A percentile compares a stretch with the other conserved stretches of the same genome.
phyloP scores from a whole-genome alignment of 2,888 invertebrate species.

The Drosophila emarginata region DNA sequence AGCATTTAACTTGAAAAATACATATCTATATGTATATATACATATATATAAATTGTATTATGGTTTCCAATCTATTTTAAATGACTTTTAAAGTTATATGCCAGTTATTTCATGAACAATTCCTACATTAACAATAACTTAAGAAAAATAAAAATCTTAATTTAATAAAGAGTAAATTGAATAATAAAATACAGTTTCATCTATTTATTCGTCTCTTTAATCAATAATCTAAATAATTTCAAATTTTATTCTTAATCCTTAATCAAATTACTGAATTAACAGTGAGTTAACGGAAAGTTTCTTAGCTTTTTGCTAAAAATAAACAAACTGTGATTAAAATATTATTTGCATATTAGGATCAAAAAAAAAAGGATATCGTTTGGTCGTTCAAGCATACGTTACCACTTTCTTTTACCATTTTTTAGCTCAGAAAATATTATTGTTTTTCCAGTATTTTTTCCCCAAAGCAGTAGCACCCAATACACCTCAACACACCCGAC shows the following conservation, averaged over 20 bases:
- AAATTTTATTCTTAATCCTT: too few species aligned
- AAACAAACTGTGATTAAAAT: too few species aligned
- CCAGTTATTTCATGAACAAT: neutral
- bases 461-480: conserved; percentile 23
- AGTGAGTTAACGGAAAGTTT: neutral
- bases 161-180: too few species aligned
- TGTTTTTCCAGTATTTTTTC: conserved; percentile 41
- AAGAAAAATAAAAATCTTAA: too few species aligned
- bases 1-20: neutral
- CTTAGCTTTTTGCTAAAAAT: too few species aligned
- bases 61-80: neutral
- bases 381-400: neutral
- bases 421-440: conserved; percentile 56
- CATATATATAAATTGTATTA: neutral
- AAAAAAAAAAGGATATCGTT: neutral
- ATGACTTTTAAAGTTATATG: neutral
- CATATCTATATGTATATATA: too few species aligned
- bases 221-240: too few species aligned
- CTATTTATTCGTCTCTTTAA: too few species aligned
- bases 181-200: too few species aligned
- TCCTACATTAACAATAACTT: too few species aligned
- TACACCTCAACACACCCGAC: conserved; percentile 9
- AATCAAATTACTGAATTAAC: too few species aligned
- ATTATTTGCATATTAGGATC: too few species aligned
- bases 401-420: conserved; percentile 2